These are phyloP conservation scores for Xestoiulus laeticollis DNA, from an alignment of 2,888 invertebrate genomes.

Conservation along the genomic window DNA sequence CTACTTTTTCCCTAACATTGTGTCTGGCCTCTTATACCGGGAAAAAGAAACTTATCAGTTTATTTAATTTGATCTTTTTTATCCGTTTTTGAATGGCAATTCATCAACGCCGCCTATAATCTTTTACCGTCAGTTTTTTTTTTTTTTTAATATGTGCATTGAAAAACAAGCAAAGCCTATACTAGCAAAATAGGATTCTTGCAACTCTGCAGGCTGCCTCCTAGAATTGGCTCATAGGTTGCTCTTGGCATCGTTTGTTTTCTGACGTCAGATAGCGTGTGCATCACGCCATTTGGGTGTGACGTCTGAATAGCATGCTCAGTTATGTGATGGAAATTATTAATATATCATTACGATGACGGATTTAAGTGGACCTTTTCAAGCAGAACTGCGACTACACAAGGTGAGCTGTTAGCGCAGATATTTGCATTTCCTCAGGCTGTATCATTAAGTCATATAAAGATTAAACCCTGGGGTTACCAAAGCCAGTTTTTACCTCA, in stretches of 20 bases:
- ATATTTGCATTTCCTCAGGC: background rate
- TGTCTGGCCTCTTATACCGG: background rate
- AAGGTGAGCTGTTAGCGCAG: slow-evolving; percentile 17
- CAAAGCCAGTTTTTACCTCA: background rate
- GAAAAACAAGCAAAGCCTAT: background rate
- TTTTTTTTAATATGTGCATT: background rate
- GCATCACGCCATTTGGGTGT: slow-evolving; percentile 47
- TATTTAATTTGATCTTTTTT: background rate
- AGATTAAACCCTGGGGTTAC: background rate
- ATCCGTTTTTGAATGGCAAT: background rate
- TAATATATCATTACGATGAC: slow-evolving; percentile 13
- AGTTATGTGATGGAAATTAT: slow-evolving; percentile 18
- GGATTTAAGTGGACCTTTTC: slow-evolving; percentile 15
- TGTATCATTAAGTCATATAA: background rate
- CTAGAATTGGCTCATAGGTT: background rate
- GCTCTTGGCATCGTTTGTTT: background rate
- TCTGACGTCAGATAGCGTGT: slow-evolving; percentile 45
- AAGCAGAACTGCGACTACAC: background rate
- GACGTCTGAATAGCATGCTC: slow-evolving; percentile 23
- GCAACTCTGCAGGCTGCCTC: background rate
- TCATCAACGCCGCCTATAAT: background rate
- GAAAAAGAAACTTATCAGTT: background rate
- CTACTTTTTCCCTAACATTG: too few species aligned
- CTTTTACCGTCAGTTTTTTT: background rate
- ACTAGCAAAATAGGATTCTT: background rate